These are phyloP conservation scores for Endotricha flammealis DNA, from an alignment of 2,888 invertebrate genomes.

Conservation along the genomic window DNA sequence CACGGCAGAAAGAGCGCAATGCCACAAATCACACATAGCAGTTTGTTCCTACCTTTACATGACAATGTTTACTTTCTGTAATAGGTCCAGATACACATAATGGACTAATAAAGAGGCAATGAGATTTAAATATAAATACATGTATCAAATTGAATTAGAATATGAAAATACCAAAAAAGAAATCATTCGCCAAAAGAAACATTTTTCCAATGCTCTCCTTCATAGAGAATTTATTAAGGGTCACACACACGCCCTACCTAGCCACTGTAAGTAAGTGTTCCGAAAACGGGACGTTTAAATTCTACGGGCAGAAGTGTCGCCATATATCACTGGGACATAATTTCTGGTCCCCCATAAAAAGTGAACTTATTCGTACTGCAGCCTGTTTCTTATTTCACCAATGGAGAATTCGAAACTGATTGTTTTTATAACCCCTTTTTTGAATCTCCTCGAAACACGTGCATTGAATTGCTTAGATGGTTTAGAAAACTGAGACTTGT, in stretches of 20 bases:
- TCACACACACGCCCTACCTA: slow-evolving; percentile 54
- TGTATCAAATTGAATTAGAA: slow-evolving; percentile 13
- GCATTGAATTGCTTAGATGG: no score
- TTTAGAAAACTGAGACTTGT: no score
- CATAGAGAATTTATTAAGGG: slow-evolving; percentile 71
- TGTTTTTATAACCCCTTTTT: slow-evolving; percentile 68
- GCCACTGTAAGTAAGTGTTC: slow-evolving; percentile 59
- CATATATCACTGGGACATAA: slow-evolving; percentile 68
- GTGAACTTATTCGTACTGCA: slow-evolving; percentile 52
- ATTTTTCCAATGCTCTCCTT: slow-evolving; percentile 57
- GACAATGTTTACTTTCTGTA: no score
- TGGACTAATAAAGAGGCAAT: no score
- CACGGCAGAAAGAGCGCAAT: no score
- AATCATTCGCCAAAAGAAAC: slow-evolving; percentile 31
- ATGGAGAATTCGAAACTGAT: slow-evolving; percentile 50
- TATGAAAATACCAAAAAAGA: slow-evolving; percentile 16
- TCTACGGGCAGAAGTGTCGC: slow-evolving; percentile 62
- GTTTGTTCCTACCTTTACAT: no score
- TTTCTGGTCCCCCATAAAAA: slow-evolving; percentile 68
- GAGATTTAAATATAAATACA: not conserved
- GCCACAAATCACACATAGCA: no score
- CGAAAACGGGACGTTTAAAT: slow-evolving; percentile 69
- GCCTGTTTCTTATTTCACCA: slow-evolving; percentile 68
- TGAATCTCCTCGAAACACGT: slow-evolving; percentile 57
- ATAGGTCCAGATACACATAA: no score